Base-by-base conservation (phyloP, 2,113 vertebrate genomes). In the Cairina moschata region DNA sequence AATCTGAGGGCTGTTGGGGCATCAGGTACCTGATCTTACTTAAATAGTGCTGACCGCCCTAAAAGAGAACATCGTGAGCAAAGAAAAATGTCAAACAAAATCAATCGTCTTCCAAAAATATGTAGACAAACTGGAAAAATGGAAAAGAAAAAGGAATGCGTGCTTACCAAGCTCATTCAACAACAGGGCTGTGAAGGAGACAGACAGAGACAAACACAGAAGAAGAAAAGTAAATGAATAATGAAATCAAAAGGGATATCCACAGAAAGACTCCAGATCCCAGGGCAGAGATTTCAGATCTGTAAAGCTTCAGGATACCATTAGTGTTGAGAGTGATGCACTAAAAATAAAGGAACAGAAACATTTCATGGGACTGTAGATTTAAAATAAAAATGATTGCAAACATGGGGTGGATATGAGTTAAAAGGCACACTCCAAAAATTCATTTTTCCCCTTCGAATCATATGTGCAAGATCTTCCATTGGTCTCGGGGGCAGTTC, bases 81-180 rank as follows among this genome's bases (percentile, higher is more conserved):
- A 94, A 96, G 72, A 42, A 82, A 88, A 95, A 94, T 34, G 38
- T 93, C 92, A 83, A 83, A 93, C 71, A 76, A 76, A 92, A 93
- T 56, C 1, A 71, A 83, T 3, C 36, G 56, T 50, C 56, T 88
- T 80, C 95, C 3, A 23, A 95, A 95, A 96, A 95, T 91, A 94
- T 0, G 54, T 87, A 94, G 86, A 94, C 80, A 96, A 87, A 87
- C 62, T 80, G 93, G 83, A 79, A 85, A 96, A 95, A 98, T 94
- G 97, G 92, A 90, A 97, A 97, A 97, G 94, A 96, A 91, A 97
- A 97, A 97, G 72, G 90, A 98, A 98, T 97, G 97, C 84, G 77
- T 91, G 98, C 98, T 98, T 98, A 98, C 98, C 98, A 98, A 98
- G 97, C 98, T 98, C 98, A 98, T 97, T 98, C 97, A 98, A 98